Evolutionary conservation across 2,797 vertebrate genomes (phyloP).

Genomic region (Gambusia yucatana): DNA sequence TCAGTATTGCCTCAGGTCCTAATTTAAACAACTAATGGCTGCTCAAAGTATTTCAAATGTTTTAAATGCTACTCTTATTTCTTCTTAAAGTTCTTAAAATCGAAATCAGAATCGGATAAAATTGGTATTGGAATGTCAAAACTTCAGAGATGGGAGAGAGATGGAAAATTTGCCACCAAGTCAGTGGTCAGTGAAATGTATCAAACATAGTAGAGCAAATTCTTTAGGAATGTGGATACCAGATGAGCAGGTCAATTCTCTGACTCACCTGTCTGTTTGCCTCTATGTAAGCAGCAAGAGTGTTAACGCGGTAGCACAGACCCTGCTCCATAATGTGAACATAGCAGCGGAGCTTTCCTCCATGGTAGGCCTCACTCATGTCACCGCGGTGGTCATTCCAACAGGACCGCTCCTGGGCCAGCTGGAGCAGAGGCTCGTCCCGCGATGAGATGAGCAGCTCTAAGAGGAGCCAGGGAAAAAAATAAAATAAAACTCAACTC

Average conservation of each 20-base stretch:
- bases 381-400: constrained; percentile 94
- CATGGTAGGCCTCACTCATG: constrained; percentile 89
- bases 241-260: not conserved
- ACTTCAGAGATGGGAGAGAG: not conserved
- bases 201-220: not conserved
- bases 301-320: constrained; percentile 94
- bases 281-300: constrained; percentile 92
- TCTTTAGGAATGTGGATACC: not conserved
- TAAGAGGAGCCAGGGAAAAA: constrained; percentile 27
- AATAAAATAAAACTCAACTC: not conserved
- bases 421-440: constrained; percentile 84
- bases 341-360: constrained; percentile 91
- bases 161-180: not conserved
- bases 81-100: not conserved
- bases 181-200: not conserved
- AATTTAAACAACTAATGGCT: not conserved
- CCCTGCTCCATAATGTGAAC: constrained; percentile 94
- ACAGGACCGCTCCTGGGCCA: constrained; percentile 88
- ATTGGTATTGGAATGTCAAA: not conserved
- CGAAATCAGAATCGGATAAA: not conserved
- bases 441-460: constrained; percentile 80
- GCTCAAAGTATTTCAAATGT: not conserved
- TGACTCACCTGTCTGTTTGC: constrained; percentile 92
- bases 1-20: not conserved
- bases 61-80: not conserved